A percentile compares a stretch with the other conserved stretches of the same genome.
Conservation (phyloP, 2,797 vertebrate species). For the Melopsittacus undulatus region DNA sequence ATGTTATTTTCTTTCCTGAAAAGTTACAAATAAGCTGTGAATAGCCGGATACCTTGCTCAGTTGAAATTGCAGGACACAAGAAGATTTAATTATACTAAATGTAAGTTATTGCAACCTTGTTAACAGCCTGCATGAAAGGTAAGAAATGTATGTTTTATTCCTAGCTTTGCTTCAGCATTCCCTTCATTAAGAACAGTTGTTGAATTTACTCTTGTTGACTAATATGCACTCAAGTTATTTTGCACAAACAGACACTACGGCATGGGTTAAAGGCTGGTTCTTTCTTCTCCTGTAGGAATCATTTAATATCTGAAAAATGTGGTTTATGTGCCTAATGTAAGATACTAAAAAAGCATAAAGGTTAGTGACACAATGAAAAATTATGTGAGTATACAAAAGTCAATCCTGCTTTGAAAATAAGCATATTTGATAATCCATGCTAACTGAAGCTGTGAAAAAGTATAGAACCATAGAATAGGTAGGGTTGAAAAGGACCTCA, state of each 20-base stretch:
- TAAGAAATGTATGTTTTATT: background rate
- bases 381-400: background rate
- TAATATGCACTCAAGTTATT: background rate
- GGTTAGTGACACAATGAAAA: background rate
- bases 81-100: conserved; percentile 20
- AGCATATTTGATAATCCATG: background rate
- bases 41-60: background rate
- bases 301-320: background rate
- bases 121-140: background rate
- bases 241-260: background rate
- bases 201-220: background rate
- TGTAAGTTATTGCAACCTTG: background rate
- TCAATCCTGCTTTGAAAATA: background rate
- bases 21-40: background rate
- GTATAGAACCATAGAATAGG: too few relatives aligned
- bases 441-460: background rate
- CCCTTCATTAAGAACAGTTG: background rate
- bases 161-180: background rate
- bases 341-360: background rate
- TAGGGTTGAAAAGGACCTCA: too few relatives aligned
- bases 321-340: background rate
- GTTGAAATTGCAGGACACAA: background rate
- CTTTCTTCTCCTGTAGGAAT: background rate
- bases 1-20: conserved; percentile 8
- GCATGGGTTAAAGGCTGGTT: background rate